A percentile compares a stretch with the other conserved stretches of the same genome.
phyloP scores from a whole-genome alignment of 2,113 vertebrate genomes.

The Embiotoca jacksoni region DNA sequence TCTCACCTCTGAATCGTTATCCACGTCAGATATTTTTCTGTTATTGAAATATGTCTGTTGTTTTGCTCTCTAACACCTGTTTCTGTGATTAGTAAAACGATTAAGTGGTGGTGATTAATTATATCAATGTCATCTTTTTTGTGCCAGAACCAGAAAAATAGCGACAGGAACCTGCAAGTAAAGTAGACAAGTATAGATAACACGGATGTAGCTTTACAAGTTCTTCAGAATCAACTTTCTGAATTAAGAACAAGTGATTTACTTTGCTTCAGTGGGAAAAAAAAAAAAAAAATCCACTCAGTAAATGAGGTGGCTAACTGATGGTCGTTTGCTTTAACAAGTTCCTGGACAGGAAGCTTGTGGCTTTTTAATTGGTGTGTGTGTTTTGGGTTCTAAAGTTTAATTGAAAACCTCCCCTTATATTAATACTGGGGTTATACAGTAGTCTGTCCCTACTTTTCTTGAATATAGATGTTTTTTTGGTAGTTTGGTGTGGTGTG shows the following conservation, averaged over 20 bases:
- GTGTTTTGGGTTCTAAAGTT: too few species aligned
- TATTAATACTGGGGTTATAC: background rate
- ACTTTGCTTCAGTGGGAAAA: background rate
- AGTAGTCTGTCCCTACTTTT: background rate
- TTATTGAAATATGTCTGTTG: too few species aligned
- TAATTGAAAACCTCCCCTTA: background rate
- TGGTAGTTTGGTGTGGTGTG: background rate
- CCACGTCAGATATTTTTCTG: too few species aligned
- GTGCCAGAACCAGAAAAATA: too few species aligned
- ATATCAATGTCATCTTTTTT: too few species aligned
- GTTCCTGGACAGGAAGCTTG: background rate
- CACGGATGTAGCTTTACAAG: too few species aligned
- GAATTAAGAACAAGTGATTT: constrained; percentile 5
- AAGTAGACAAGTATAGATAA: too few species aligned
- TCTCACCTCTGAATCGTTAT: too few species aligned
- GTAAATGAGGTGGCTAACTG: constrained; percentile 35
- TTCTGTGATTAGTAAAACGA: too few species aligned
- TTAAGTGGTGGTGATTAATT: too few species aligned
- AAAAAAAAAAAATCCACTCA: background rate
- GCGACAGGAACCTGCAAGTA: too few species aligned
- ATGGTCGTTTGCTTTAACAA: constrained; percentile 35
- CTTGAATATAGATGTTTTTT: background rate
- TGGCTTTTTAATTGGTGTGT: background rate
- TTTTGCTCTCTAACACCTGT: too few species aligned
- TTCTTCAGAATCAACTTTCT: background rate